Conservation (phyloP, 2,113 vertebrate genomes). For the Datnioides undecimradiatus region DNA sequence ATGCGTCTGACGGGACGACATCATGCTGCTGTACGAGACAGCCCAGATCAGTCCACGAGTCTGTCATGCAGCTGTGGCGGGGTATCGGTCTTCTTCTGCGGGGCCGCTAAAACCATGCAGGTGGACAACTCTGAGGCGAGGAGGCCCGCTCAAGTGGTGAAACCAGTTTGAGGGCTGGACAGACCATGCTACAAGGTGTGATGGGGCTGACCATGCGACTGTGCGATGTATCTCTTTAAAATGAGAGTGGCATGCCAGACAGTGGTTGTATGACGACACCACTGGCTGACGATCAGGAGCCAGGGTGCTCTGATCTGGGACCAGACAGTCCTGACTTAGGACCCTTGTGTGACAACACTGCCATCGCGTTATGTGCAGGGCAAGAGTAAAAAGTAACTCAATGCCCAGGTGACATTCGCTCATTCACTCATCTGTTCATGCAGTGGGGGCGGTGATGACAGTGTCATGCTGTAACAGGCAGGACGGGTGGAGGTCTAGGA, state of each 20-base stretch:
- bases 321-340: neutral
- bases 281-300: neutral
- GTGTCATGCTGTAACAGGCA: constrained; percentile 36
- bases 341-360: neutral
- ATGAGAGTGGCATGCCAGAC: constrained; percentile 30
- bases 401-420: neutral
- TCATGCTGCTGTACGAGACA: constrained; percentile 47
- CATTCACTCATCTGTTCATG: constrained; percentile 50
- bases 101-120: constrained; percentile 56
- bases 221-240: neutral
- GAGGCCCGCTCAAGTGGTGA: neutral
- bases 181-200: constrained; percentile 31
- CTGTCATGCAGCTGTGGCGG: constrained; percentile 51
- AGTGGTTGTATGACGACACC: constrained; percentile 10
- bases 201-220: constrained; percentile 44
- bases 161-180: neutral
- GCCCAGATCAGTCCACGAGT: constrained; percentile 10
- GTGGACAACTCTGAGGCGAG: constrained; percentile 1
- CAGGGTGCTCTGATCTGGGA: neutral
- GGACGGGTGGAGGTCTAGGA: constrained; percentile 18
- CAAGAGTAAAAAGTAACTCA: neutral
- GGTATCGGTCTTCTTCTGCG: constrained; percentile 9
- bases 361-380: neutral
- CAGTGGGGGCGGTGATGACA: constrained; percentile 36
- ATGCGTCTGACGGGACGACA: constrained; percentile 29